Base-by-base conservation (phyloP, 92 coral and sea anemone species). In the Parazoanthus darwini region DNA sequence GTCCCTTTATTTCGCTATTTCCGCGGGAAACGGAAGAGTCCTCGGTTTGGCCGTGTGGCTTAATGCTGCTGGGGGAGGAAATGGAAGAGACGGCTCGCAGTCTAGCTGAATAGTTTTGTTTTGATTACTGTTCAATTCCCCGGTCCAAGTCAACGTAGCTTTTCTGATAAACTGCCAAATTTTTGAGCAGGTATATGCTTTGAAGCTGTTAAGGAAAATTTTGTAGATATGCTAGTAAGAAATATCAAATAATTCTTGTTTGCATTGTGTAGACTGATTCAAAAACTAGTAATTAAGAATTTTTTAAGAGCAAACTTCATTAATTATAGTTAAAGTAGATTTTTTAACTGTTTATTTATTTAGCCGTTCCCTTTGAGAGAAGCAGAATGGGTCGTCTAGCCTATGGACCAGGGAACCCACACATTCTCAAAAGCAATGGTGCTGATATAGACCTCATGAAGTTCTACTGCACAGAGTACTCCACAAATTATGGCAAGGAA, bases 391-490 rank as follows among this genome's bases (percentile, higher is more conserved):
- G 98, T 33, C 98, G 98, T 42, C 94, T 97, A 10, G 92, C 99
- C 13, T 94, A 92, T 90, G 99, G 99, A 35, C 99, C 99, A 54
- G 97, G 93, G 33, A 97, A 91, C 86, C 92, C 97, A 36, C 99
- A 97, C 88, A 82, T 97, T 74, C 80, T 97, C 39, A 97, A 97
- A 79, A 97, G 99, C 91, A 95, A 97, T 44, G 98, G 98, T 23
- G 94, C 96, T 20, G 99, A 97, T 84, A 86, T 88, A 1, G 94
- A 93, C 86, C 95, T 97, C 13, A 96, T 94, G 95, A 97, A 94
- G 89, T 97, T 97, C 80, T 97, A 97, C 91, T 94, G 96, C 82
- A 97, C 97, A 15, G 98, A 97, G 84, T 97, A 97, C 80, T 93
- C 99, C 5, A 95, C 97, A 35, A 93, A 88, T 70, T 97, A 97